These are phyloP conservation scores for Glomeris maerens DNA, from an alignment of 1,140 invertebrate species.

Conservation along the genomic window DNA sequence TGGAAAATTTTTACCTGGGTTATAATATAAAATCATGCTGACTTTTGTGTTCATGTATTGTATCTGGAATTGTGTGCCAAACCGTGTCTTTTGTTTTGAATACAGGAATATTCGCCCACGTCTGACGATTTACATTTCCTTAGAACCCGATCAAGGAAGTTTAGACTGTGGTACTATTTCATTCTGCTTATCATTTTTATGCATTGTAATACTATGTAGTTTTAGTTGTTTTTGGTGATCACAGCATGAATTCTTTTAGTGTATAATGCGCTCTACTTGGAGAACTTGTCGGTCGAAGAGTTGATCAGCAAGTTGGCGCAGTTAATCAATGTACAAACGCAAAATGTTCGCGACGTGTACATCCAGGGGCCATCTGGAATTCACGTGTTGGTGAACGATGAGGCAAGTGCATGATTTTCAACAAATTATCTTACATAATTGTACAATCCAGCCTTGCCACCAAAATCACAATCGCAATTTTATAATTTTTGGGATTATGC, in stretches of 20 bases:
- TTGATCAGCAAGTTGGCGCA: slow-evolving; percentile 48
- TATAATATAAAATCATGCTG: too few relatives aligned
- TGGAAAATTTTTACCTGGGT: too few relatives aligned
- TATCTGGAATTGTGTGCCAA: slow-evolving; percentile 4
- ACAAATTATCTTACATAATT: not conserved
- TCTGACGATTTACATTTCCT: slow-evolving; percentile 61
- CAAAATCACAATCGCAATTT: not conserved
- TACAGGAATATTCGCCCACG: slow-evolving; percentile 53
- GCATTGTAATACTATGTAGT: too few relatives aligned
- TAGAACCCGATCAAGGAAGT: slow-evolving; percentile 38
- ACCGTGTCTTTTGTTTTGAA: slow-evolving; percentile 14
- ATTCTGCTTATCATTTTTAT: too few relatives aligned
- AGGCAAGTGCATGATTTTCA: slow-evolving; percentile 32
- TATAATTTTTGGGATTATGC: not conserved
- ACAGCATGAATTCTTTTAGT: slow-evolving; percentile 41
- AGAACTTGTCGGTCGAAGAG: slow-evolving; percentile 46
- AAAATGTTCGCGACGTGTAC: slow-evolving; percentile 47
- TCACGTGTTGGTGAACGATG: slow-evolving; percentile 56
- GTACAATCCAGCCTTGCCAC: not conserved
- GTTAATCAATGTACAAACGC: slow-evolving; percentile 39
- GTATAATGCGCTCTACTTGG: slow-evolving; percentile 67
- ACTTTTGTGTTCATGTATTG: too few relatives aligned
- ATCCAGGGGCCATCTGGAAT: slow-evolving; percentile 58
- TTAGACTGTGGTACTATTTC: too few relatives aligned
- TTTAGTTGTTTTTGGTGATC: too few relatives aligned